A percentile compares a stretch with the other conserved stretches of the same genome.
Conservation (phyloP, 1,140 invertebrate species). For the Zaprionus camerounensis region DNA sequence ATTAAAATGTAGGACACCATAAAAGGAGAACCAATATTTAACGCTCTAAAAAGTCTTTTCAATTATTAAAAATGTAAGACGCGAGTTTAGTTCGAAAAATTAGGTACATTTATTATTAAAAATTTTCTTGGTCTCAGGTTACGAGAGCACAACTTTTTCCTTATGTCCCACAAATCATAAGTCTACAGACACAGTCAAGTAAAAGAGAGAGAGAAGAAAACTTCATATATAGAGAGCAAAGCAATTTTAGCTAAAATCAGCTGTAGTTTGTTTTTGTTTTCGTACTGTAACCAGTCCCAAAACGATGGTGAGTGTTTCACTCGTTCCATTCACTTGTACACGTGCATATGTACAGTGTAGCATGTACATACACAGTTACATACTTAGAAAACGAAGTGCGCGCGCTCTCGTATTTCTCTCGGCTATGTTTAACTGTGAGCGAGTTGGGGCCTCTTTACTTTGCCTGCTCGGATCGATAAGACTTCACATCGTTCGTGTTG, state of each 20-base stretch:
- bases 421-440: conserved; percentile 42
- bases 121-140: background rate
- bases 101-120: background rate
- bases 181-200: background rate
- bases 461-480: conserved; percentile 68
- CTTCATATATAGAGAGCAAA: conserved; percentile 3
- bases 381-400: conserved; percentile 37
- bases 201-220: conserved; percentile 5
- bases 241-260: conserved; percentile 65
- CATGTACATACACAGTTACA: background rate
- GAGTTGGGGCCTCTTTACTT: conserved; percentile 56
- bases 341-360: conserved; percentile 20
- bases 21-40: background rate
- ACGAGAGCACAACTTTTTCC: conserved; percentile 1
- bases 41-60: background rate
- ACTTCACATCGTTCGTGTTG: conserved; percentile 55
- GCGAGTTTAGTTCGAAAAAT: background rate
- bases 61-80: background rate
- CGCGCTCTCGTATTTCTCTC: conserved; percentile 23
- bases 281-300: conserved; percentile 43
- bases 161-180: background rate
- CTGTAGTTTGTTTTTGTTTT: conserved; percentile 82
- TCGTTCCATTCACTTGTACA: conserved; percentile 22
- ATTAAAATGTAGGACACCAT: background rate
- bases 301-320: conserved; percentile 19